Conservation (phyloP, 64 coral and sea anemone genomes). For the Actinia equina region DNA sequence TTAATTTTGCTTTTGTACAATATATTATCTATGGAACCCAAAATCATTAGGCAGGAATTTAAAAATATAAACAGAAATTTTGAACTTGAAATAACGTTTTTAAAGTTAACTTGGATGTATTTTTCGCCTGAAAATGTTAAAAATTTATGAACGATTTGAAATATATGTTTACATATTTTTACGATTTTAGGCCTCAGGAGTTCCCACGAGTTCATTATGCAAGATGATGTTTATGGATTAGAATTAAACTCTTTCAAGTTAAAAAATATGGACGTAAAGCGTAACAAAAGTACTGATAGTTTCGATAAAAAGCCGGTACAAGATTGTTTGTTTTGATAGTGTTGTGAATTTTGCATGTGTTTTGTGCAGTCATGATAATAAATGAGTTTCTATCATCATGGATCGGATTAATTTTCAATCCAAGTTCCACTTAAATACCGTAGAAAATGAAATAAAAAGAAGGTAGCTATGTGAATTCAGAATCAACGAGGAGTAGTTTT, state of each 20-base stretch:
- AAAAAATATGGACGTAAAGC: not conserved
- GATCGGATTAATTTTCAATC: not conserved
- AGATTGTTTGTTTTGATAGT: constrained; percentile 3
- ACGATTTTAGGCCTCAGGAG: not conserved
- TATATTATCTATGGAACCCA: not conserved
- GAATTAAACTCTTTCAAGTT: not conserved
- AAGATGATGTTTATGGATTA: not conserved
- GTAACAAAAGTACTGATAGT: constrained; percentile 1
- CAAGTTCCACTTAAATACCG: not conserved
- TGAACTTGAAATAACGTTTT: not conserved
- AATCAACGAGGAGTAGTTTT: not conserved
- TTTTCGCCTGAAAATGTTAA: not conserved
- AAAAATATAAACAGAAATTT: not conserved
- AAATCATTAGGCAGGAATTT: not conserved
- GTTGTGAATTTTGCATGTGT: not conserved
- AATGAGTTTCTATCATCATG: not conserved
- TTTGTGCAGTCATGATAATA: not conserved
- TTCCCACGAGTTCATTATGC: not conserved
- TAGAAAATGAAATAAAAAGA: not conserved
- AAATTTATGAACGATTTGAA: not conserved
- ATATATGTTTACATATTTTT: not conserved
- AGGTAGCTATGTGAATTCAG: not conserved
- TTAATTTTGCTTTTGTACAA: not conserved
- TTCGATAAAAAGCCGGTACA: not conserved
- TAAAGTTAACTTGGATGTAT: not conserved